phyloP scores from a whole-genome alignment of 2,888 invertebrate species.

The Imbricaverruca yamaguchii region DNA sequence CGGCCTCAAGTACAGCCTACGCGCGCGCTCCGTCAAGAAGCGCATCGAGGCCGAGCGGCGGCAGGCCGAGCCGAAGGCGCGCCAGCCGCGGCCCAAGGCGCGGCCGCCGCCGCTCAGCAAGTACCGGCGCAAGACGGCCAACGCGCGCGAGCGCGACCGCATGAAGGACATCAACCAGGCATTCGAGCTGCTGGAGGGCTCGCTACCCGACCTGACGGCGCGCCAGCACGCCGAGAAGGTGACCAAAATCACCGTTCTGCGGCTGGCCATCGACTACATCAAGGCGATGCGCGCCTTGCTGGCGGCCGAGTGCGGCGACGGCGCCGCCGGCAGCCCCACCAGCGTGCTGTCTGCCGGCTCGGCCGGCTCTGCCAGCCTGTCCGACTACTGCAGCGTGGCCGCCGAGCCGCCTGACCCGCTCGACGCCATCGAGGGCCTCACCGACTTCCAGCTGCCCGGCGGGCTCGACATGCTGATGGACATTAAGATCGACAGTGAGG shows the following conservation, averaged over 20 bases:
- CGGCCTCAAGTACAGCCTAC: background rate
- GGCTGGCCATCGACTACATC: conserved; percentile 82
- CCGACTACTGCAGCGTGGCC: too few species aligned
- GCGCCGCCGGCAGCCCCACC: too few species aligned
- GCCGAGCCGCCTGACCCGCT: conserved; percentile 6
- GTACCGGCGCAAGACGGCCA: conserved; percentile 81
- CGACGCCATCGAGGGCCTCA: conserved; percentile 10
- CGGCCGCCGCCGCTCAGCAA: conserved; percentile 67
- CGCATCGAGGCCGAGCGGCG: background rate
- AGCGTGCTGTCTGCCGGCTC: background rate
- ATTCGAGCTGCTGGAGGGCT: conserved; percentile 71
- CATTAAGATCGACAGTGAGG: background rate
- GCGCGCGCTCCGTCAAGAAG: background rate
- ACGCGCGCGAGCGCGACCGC: conserved; percentile 74
- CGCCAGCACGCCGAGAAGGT: conserved; percentile 58
- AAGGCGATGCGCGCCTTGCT: conserved; percentile 43
- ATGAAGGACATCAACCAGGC: conserved; percentile 87
- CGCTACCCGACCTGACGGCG: conserved; percentile 53
- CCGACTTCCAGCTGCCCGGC: conserved; percentile 13
- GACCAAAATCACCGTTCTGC: conserved; percentile 80
- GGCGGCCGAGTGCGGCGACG: too few species aligned
- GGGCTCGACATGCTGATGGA: background rate
- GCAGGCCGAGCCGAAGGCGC: background rate
- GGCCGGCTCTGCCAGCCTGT: background rate
- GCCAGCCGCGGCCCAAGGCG: conserved; percentile 38